A percentile compares a stretch with the other conserved stretches of the same genome.
Evolutionary conservation across 1,140 invertebrate genomes (phyloP).

Genomic region (Agrypnia vestita): DNA sequence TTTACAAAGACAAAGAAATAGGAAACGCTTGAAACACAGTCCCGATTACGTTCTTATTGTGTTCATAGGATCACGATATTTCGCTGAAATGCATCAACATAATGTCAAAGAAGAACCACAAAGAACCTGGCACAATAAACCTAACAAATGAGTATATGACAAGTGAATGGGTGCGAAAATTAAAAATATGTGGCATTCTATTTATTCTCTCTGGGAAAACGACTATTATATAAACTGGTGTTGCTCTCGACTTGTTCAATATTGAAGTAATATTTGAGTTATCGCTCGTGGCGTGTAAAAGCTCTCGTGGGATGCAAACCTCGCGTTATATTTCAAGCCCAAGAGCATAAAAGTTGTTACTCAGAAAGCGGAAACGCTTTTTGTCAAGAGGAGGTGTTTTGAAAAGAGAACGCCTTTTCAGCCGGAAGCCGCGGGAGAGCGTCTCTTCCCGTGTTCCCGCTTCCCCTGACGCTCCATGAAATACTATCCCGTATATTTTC

Average conservation of each 20-base stretch:
- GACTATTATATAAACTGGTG: not conserved
- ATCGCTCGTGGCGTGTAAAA: not conserved
- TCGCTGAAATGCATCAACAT: too few species aligned
- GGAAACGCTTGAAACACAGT: too few species aligned
- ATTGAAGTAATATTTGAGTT: not conserved
- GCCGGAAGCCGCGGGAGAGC: slow-evolving; percentile 32
- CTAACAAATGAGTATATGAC: too few species aligned
- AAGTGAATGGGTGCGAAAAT: too few species aligned
- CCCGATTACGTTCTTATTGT: too few species aligned
- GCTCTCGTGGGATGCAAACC: not conserved
- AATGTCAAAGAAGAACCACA: too few species aligned
- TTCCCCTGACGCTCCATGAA: slow-evolving; percentile 17
- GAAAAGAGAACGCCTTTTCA: slow-evolving; percentile 32
- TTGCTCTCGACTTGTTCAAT: not conserved
- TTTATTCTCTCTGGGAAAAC: too few species aligned
- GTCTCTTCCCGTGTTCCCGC: not conserved
- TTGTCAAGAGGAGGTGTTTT: slow-evolving; percentile 34
- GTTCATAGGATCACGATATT: too few species aligned
- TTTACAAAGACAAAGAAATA: too few species aligned
- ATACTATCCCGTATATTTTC: slow-evolving; percentile 4
- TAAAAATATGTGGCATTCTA: too few species aligned
- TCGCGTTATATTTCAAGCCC: slow-evolving; percentile 18
- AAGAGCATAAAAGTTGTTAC: not conserved
- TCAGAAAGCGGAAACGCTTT: slow-evolving; percentile 30
- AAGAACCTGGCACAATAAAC: too few species aligned